Percentiles rank a stretch among this genome's conserved stretches.
Evolutionary conservation across 2,797 vertebrate genomes (phyloP).

Genomic region (Morus bassanus): DNA sequence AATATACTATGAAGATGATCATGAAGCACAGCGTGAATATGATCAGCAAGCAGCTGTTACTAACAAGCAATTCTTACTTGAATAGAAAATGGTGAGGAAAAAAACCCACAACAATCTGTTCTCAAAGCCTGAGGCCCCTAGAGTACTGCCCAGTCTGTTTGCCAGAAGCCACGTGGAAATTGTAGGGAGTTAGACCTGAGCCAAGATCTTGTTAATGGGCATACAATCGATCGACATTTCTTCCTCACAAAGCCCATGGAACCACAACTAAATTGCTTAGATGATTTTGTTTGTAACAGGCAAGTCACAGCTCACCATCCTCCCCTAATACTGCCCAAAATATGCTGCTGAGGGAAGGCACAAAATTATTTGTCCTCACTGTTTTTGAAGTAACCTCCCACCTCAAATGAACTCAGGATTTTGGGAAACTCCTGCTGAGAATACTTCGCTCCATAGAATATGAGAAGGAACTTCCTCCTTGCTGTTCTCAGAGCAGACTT

Average conservation of each 20-base stretch:
- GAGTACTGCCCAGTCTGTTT: neutral
- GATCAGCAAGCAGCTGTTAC: neutral
- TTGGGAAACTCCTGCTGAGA: neutral
- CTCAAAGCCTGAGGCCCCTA: neutral
- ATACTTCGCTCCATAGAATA: neutral
- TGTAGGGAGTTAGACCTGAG: neutral
- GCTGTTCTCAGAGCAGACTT: neutral
- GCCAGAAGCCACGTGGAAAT: neutral
- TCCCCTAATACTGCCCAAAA: neutral
- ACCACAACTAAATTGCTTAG: neutral
- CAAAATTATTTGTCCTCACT: neutral
- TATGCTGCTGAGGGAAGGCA: neutral
- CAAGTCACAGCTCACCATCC: neutral
- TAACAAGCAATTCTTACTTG: neutral
- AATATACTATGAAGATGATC: neutral
- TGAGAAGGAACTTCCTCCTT: neutral
- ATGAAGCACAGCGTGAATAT: neutral
- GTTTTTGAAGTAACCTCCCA: neutral
- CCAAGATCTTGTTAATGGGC: neutral
- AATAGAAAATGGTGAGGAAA: neutral
- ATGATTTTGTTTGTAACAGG: neutral
- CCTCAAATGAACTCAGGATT: neutral
- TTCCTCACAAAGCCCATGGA: neutral
- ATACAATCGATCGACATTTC: neutral
- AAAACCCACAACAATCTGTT: fast-evolving